These are phyloP conservation scores for Deilephila elpenor DNA, from an alignment of 2,888 invertebrate genomes.

Conservation along the genomic window DNA sequence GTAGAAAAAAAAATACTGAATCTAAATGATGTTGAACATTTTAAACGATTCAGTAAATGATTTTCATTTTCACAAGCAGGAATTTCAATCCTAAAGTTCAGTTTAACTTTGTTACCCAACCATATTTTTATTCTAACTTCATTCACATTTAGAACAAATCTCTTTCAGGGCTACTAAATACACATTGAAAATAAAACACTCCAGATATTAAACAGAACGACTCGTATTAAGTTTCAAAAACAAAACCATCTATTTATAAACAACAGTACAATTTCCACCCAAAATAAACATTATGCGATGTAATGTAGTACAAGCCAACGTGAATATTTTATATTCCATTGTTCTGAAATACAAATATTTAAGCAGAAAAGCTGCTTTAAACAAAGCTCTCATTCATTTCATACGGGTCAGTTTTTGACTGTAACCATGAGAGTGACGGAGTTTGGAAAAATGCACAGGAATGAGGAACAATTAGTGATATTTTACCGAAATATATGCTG, in stretches of 20 bases:
- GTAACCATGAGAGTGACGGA: background rate
- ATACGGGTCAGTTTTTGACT: constrained; percentile 21
- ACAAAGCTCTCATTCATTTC: constrained; percentile 27
- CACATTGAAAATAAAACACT: constrained; percentile 1
- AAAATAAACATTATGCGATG: constrained; percentile 21
- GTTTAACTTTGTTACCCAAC: too few species aligned
- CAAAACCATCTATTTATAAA: constrained; percentile 23
- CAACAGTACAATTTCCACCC: constrained; percentile 21
- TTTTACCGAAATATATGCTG: background rate
- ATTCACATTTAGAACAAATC: too few species aligned
- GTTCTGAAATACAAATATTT: constrained; percentile 30
- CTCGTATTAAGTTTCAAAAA: constrained; percentile 19
- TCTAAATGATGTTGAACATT: too few species aligned
- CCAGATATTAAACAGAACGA: constrained; percentile 19
- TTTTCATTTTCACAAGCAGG: too few species aligned
- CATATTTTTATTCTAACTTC: too few species aligned
- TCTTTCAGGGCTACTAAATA: background rate
- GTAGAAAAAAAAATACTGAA: too few species aligned
- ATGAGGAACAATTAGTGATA: background rate
- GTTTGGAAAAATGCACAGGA: constrained; percentile 14
- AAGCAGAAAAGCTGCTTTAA: constrained; percentile 24
- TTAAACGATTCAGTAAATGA: too few species aligned
- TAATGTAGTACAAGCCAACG: constrained; percentile 26
- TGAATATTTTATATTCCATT: constrained; percentile 27
- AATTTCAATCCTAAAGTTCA: too few species aligned